Evolutionary conservation across 2,888 invertebrate species (phyloP), one percentile per base, ranked within the genome.

Genomic region (Apodemia zela): DNA sequence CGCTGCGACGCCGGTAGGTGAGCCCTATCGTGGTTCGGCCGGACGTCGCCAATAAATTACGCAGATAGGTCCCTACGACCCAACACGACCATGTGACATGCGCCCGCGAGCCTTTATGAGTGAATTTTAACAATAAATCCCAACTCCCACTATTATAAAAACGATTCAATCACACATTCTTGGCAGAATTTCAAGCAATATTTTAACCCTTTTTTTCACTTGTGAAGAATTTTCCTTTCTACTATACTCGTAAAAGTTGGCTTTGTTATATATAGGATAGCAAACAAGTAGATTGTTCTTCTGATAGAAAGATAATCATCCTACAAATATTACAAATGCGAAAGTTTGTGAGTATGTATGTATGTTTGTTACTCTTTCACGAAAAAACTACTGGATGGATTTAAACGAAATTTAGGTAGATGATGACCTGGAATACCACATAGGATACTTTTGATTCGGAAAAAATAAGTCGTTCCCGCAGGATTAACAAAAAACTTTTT

Each of bases 31-130:
- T 79, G 82, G 75, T 71, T 71, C 70, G 72, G 80, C 79, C 81
- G 84, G 82, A 84, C 87, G 83, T 79, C 77, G 81, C 76, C 85
- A 86, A 89, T 89, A 89, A 89, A 89, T 89, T 88, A 89, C 78
- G 78, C 80, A 85, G 89, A 89, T 89, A 89, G 84, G 83, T 85
- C 78, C 81, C 79, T 73, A 87, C 84, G 82, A 84, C 78, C 81
- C 79, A 73, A 87, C 89, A 87, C 86, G 85, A 80, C 79, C 85
- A 79, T 74, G 80, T 84, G 88, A 88, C 86, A 77, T 80, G 82
- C 81, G 81, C 83, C 75, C 75, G 82, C 79, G 84, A 81, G 75
- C 71, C 68, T 74, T 73, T 72, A 71, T 71, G 29, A 54, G 15
- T 25, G 29, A 54, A 29, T 54, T 54, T 54, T 54, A 25, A 54